Conservation (phyloP, 35 echinoderm and acorn worm genomes). For the Strongylocentrotus purpuratus region DNA sequence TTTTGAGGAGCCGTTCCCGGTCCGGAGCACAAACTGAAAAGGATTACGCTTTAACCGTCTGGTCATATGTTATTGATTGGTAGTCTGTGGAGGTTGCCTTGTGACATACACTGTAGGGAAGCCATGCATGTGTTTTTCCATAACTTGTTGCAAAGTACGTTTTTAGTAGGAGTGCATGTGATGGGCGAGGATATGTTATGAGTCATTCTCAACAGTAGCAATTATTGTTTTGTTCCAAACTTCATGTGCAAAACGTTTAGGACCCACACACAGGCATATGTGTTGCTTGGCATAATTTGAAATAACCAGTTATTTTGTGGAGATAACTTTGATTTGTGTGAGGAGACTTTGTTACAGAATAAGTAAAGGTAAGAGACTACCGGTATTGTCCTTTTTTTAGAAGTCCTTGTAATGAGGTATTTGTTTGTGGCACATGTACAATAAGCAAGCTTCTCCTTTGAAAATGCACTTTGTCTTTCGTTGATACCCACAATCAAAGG, state of each 20-base stretch:
- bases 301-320: background rate
- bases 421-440: too few relatives aligned
- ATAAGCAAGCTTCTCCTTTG: too few relatives aligned
- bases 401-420: too few relatives aligned
- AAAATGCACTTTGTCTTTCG: too few relatives aligned
- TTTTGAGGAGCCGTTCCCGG: background rate
- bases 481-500: too few relatives aligned
- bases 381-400: too few relatives aligned
- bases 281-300: background rate
- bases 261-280: background rate
- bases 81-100: background rate
- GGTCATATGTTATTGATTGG: slow-evolving; percentile 2
- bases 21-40: slow-evolving; percentile 2
- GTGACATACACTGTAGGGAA: background rate
- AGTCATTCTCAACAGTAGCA: background rate
- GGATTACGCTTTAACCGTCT: background rate
- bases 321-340: background rate
- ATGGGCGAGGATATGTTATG: background rate
- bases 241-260: background rate
- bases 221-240: background rate
- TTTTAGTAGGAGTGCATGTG: background rate
- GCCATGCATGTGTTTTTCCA: background rate
- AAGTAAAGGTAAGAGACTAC: background rate
- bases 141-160: background rate
- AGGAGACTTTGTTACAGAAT: background rate